These are phyloP conservation scores for Lerema accius DNA, from an alignment of 1,140 invertebrate species.

Conservation along the genomic window DNA sequence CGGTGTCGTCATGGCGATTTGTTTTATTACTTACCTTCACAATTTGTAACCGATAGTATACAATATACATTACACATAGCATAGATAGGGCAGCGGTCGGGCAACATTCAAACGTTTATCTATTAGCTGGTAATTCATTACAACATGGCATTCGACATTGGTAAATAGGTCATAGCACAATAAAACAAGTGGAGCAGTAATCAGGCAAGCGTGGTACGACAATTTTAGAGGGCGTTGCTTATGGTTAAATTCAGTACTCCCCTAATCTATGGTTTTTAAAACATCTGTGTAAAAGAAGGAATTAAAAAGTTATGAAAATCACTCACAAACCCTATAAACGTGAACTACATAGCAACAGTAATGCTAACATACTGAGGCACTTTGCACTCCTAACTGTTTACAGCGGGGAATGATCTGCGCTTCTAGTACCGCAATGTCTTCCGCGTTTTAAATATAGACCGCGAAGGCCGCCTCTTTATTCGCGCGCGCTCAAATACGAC, in stretches of 20 bases:
- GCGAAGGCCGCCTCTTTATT: constrained; percentile 73
- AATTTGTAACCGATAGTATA: neutral
- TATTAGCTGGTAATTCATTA: constrained; percentile 24
- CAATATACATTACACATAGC: too few relatives aligned
- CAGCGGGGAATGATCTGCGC: constrained; percentile 65
- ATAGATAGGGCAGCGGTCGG: neutral
- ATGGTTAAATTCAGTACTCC: too few relatives aligned
- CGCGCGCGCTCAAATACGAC: constrained; percentile 59
- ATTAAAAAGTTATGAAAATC: too few relatives aligned
- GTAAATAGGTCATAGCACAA: constrained; percentile 48
- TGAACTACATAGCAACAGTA: neutral
- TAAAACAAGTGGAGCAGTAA: constrained; percentile 38
- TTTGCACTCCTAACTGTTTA: constrained; percentile 72
- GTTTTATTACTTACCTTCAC: constrained; percentile 1
- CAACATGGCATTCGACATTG: constrained; percentile 32
- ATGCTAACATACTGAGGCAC: constrained; percentile 37
- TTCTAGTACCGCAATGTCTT: constrained; percentile 75
- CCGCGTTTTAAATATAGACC: constrained; percentile 79
- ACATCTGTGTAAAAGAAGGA: too few relatives aligned
- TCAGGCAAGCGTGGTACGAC: constrained; percentile 38
- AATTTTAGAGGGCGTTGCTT: constrained; percentile 40
- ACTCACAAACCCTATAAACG: too few relatives aligned
- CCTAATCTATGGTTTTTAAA: too few relatives aligned
- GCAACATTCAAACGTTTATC: neutral
- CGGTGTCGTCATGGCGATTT: neutral